phyloP scores from a whole-genome alignment of 2,888 invertebrate genomes.

The Limnephilus rhombicus region DNA sequence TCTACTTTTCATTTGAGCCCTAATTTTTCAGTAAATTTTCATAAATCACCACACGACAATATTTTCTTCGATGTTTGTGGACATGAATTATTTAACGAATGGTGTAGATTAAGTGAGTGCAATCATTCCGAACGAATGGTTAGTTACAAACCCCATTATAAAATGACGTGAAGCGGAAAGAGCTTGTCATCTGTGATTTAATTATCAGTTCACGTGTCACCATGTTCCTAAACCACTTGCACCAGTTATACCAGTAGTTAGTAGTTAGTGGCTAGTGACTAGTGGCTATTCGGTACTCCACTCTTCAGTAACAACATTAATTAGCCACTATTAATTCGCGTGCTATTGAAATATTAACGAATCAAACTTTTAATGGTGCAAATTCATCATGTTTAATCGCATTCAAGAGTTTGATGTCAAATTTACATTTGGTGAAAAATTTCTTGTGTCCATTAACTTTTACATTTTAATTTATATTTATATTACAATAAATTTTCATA shows the following conservation, averaged over 20 bases:
- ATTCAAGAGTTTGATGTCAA: too few species aligned
- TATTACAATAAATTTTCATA: too few species aligned
- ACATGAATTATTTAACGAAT: background rate
- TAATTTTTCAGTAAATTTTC: background rate
- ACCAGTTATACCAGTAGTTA: background rate
- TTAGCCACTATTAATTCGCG: too few species aligned
- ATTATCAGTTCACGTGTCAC: constrained; percentile 6
- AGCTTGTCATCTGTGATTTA: constrained; percentile 6
- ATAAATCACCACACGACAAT: background rate
- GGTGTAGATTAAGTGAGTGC: background rate
- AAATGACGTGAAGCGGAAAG: constrained; percentile 4
- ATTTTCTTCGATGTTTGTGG: background rate
- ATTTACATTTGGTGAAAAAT: too few species aligned
- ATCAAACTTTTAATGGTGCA: too few species aligned
- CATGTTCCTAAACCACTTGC: background rate
- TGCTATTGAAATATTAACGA: too few species aligned
- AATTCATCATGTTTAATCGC: too few species aligned
- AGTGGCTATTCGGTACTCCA: background rate
- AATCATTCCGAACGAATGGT: background rate
- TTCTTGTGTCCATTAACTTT: too few species aligned
- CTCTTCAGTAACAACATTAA: background rate
- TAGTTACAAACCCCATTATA: background rate
- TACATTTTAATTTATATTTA: too few species aligned
- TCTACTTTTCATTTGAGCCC: too few species aligned
- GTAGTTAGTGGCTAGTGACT: background rate